These are phyloP conservation scores for Callinectes sapidus DNA, from an alignment of 2,888 invertebrate species.

Conservation along the genomic window DNA sequence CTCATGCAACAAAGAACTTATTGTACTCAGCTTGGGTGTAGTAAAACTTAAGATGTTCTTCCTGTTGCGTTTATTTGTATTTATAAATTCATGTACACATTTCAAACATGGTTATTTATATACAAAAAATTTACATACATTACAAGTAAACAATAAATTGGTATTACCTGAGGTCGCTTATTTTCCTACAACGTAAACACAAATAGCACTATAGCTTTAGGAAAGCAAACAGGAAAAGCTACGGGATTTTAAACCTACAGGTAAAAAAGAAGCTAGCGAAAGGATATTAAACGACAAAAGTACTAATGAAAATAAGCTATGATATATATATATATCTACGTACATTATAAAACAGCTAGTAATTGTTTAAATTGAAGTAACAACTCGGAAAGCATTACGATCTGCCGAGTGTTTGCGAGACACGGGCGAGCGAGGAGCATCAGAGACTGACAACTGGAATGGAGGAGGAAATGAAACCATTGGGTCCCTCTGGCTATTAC, in stretches of 20 bases:
- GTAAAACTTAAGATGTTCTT: neutral
- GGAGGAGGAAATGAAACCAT: conserved; percentile 1
- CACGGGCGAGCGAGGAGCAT: neutral
- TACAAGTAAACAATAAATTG: neutral
- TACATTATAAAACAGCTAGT: neutral
- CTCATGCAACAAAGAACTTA: neutral
- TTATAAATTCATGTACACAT: neutral
- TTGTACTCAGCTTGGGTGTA: neutral
- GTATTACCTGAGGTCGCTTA: no score
- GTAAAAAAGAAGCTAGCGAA: neutral
- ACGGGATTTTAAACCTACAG: no score
- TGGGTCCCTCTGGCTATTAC: neutral
- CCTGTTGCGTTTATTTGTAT: neutral
- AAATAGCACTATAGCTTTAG: neutral
- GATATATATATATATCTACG: neutral
- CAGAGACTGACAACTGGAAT: neutral
- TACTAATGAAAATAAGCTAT: no score
- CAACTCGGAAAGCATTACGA: neutral
- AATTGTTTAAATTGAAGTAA: neutral
- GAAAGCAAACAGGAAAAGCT: no score
- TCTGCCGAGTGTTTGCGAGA: neutral
- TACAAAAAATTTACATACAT: neutral
- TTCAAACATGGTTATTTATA: neutral
- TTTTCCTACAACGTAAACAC: neutral
- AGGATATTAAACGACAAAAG: neutral